A percentile compares a stretch with the other conserved stretches of the same genome.
Evolutionary conservation across 2,888 invertebrate genomes (phyloP).

Genomic region (Melieria crassipennis): DNA sequence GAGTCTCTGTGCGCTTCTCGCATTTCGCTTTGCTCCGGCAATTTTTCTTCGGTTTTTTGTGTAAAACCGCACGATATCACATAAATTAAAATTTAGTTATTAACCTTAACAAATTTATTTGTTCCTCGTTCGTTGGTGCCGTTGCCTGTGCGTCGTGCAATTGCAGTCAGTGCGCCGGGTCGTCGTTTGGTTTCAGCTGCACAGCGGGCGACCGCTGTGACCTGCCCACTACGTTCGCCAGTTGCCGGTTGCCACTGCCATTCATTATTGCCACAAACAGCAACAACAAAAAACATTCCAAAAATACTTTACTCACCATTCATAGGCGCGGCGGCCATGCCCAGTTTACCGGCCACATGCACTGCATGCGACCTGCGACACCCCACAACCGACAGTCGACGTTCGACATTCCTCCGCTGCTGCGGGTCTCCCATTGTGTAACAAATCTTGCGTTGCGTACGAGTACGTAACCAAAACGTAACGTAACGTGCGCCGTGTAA

Average conservation of each 20-base stretch:
- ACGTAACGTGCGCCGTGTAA: not conserved
- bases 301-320: no score
- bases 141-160: no score
- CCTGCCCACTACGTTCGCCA: not conserved
- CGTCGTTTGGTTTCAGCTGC: no score
- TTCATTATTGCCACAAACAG: conserved; percentile 16
- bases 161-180: no score
- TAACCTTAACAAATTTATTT: conserved; percentile 63
- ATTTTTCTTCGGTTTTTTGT: not conserved
- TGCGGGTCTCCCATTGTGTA: not conserved
- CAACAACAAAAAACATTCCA: not conserved
- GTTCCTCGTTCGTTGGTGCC: conserved; percentile 32
- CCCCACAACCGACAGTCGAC: not conserved
- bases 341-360: not conserved
- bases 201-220: not conserved
- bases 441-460: not conserved
- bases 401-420: not conserved
- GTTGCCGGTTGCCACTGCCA: not conserved
- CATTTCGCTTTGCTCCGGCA: not conserved
- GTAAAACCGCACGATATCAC: conserved; percentile 29
- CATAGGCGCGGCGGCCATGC: not conserved
- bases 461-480: not conserved
- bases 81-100: conserved; percentile 61
- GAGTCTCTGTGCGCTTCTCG: not conserved
- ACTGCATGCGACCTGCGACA: not conserved